Base-by-base conservation (phyloP, 2,888 invertebrate species). In the Thera obeliscata region DNA sequence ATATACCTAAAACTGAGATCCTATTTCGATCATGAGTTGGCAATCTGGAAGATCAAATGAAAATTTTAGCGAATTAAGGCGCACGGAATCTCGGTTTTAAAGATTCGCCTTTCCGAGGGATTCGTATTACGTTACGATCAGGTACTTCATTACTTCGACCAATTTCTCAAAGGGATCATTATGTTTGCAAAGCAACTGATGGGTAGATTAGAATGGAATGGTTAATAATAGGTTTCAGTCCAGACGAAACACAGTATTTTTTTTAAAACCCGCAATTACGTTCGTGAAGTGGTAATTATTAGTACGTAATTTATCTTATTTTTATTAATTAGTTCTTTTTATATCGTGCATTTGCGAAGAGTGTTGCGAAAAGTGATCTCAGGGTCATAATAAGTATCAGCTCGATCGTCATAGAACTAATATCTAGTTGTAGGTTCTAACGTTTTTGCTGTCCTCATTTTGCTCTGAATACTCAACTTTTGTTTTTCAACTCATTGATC, bases 71-170 rank as follows among this genome's bases (percentile, higher is more conserved):
- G 57, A 66, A 71, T 71, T 68, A 69, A 65, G 62, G 36, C 52
- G 62, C 59, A 56, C 65, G 62, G 56, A 66, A 60, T 63, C 66
- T 70, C 61, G 52, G 63, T 66, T 73, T 69, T 43, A 70, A 69
- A 62, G 52, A 52, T 61, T 33, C 43, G 36, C 68, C 74, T 75
- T 70, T 67, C 75, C 75, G 76, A 78, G 79, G 76, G 77, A 79
- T 78, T 71, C 78, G 62, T 59, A 67, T 64, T 64, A 62, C 64
- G 58, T 60, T 68, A 22, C 22, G 22, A 22, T 22, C 22, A 22
- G 22, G 22, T 60, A 57, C 46, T 56, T 52, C 12, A 61, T 64
- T 55, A 57, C 35, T 52, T 56, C 36, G 43, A n/a, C 52, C 33
- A 63, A 60, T 60, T 59, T 54, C 60, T 60, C 54, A 54, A 11